Evolutionary conservation across 2,113 vertebrate species (phyloP), one percentile per base, ranked within the genome.

Genomic region (Nyctibius bracteatus): DNA sequence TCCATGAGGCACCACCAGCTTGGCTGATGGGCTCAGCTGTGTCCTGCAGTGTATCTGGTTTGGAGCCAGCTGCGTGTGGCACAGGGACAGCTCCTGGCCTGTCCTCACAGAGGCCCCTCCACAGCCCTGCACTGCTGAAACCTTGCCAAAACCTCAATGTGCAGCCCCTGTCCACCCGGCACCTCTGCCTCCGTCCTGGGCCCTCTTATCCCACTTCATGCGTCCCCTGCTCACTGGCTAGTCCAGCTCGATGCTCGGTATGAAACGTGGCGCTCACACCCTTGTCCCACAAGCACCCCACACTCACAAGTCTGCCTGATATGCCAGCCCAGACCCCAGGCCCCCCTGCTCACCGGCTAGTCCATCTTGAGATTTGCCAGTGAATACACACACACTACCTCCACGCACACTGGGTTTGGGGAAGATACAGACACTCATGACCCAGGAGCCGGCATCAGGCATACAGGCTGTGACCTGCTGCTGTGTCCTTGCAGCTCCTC

Each of bases 221-320:
- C 1, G 3, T 55, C 35, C 3, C 2, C 16, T 83, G 21, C 37
- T 73, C 4, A 3, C 35, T 81, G 47, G 3, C 35, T 73, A 5
- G 47, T 77, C 33, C 12, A 68, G 52, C 10, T 35, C 15, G 3
- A 10, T 88, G 24, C 49, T 86, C 39, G 14, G 20, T 55, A 8
- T 88, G 52, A 80, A 84, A 86, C 6, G 8, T 22, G 12, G 17
- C n/a, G 22, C 31, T 80, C n/a, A 20, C 11, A 39, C 63, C 30
- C 24, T 65, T 23, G 6, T 77, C 0, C 0, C 8, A 15, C 24
- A 70, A 24, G 9, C 54, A n/a, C 13, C 14, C 10, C 7, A 10
- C 6, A 8, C 31, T 65, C 33, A 9, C 6, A 30, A 31, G 10
- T 39, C 68, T 5, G 2, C 24, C 22, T 74, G 15, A n/a, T 81